These are phyloP conservation scores for Orthonychiurus folsomi DNA, from an alignment of 2,888 invertebrate genomes.

Conservation along the genomic window DNA sequence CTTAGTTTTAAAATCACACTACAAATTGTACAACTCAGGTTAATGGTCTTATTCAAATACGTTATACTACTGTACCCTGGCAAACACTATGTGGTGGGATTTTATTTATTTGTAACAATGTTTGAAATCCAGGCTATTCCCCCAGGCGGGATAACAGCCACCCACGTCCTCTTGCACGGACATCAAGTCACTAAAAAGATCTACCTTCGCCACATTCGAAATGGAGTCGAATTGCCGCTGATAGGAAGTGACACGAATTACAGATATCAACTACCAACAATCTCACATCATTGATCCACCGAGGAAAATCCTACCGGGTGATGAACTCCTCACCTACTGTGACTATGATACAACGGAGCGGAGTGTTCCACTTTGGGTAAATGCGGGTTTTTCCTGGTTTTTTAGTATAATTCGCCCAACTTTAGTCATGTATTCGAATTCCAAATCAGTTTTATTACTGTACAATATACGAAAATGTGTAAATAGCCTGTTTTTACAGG, in stretches of 20 bases:
- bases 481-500: constrained; percentile 7
- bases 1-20: neutral
- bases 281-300: neutral
- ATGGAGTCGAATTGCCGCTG: neutral
- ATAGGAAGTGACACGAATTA: neutral
- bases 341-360: neutral
- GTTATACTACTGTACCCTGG: too few relatives aligned
- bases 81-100: too few relatives aligned
- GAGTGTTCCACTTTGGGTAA: neutral
- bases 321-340: neutral
- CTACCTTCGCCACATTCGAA: neutral
- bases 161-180: neutral
- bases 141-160: neutral
- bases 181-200: neutral
- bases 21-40: too few relatives aligned
- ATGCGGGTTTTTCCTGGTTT: too few relatives aligned
- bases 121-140: neutral
- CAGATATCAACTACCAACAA: constrained; percentile 5
- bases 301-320: neutral
- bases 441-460: too few relatives aligned
- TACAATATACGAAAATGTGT: too few relatives aligned
- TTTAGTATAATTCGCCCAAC: too few relatives aligned
- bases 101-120: too few relatives aligned
- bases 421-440: too few relatives aligned
- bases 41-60: too few relatives aligned